These are phyloP conservation scores for Rhegmatorhina hoffmannsi DNA, from an alignment of 2,113 vertebrate species.

Conservation along the genomic window DNA sequence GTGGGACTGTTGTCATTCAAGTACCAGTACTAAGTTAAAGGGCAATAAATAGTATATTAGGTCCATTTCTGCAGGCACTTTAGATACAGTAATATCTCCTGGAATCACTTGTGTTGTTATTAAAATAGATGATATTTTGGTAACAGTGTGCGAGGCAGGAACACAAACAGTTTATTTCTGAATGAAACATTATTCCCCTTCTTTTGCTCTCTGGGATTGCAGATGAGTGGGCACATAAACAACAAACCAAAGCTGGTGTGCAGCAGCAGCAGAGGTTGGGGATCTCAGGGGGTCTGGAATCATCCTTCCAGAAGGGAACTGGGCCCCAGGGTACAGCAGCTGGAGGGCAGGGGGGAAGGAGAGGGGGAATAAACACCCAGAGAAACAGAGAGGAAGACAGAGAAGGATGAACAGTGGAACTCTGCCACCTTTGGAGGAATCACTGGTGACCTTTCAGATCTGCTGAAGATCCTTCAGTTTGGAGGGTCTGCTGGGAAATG, in stretches of 20 bases:
- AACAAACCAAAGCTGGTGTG: neutral
- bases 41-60: slow-evolving; percentile 37
- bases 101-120: slow-evolving; percentile 46
- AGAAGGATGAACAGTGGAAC: neutral
- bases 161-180: neutral
- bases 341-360: neutral
- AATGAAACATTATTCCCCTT: neutral
- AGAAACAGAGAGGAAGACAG: neutral
- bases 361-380: neutral
- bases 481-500: neutral
- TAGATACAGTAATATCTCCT: slow-evolving; percentile 7
- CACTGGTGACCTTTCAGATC: neutral
- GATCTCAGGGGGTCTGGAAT: neutral
- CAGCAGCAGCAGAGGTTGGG: neutral
- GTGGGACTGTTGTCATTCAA: slow-evolving; percentile 46
- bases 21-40: slow-evolving; percentile 25
- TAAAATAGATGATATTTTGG: slow-evolving; percentile 46
- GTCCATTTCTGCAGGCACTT: slow-evolving; percentile 17
- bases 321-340: neutral
- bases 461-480: neutral
- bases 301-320: neutral
- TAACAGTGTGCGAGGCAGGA: neutral
- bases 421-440: neutral
- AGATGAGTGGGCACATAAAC: neutral
- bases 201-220: neutral